These are phyloP conservation scores for Podarcis lilfordi DNA, from an alignment of 2,797 vertebrate genomes.

Conservation along the genomic window DNA sequence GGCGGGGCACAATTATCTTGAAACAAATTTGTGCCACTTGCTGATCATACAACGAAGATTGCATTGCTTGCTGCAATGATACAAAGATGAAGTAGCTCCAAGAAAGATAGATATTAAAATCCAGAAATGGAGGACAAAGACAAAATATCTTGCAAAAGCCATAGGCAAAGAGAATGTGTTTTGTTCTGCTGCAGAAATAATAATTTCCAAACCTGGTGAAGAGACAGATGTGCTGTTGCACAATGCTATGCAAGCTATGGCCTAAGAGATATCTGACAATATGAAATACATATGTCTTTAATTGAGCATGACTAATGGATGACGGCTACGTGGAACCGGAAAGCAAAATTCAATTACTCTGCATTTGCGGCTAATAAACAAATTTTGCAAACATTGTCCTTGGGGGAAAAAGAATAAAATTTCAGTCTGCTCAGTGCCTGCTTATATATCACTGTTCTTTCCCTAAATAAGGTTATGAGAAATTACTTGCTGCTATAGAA, in stretches of 20 bases:
- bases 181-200: conserved; percentile 10
- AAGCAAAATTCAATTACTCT: conserved; percentile 24
- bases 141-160: conserved; percentile 1
- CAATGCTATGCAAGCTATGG: not conserved
- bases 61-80: conserved; percentile 31
- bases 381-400: conserved; percentile 4
- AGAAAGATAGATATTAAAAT: not conserved
- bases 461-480: not conserved
- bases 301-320: not conserved
- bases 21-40: conserved; percentile 14
- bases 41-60: conserved; percentile 19
- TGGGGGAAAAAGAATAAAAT: not conserved
- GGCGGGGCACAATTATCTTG: not conserved
- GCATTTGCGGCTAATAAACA: conserved; percentile 33
- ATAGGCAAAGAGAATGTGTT: conserved; percentile 11
- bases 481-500: not conserved
- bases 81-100: conserved; percentile 26
- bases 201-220: not conserved
- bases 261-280: rapidly evolving
- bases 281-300: no score
- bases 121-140: not conserved
- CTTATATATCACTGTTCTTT: conserved; percentile 25
- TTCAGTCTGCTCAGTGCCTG: not conserved
- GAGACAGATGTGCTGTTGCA: not conserved
- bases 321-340: conserved; percentile 2